Conservation (phyloP, 1,140 invertebrate genomes). For the Lasioglossum albipes region DNA sequence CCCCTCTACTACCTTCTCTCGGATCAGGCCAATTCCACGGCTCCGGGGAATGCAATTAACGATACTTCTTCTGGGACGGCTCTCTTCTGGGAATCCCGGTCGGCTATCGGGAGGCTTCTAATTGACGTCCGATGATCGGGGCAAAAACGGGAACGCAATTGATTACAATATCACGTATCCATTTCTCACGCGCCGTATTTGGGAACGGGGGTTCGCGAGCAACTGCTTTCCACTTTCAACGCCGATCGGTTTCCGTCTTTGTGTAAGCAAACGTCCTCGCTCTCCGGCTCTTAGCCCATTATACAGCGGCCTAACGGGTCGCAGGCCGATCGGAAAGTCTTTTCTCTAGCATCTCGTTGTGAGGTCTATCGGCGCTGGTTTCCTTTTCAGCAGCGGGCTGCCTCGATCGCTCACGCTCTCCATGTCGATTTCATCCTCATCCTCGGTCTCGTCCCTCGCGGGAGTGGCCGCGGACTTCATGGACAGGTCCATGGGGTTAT, state of each 20-base stretch:
- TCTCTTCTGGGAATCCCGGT: conserved; percentile 17
- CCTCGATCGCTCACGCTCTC: conserved; percentile 82
- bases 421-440: conserved; percentile 78
- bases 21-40: background rate
- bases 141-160: background rate
- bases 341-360: conserved; percentile 78
- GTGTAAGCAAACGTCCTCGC: background rate
- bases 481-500: conserved; percentile 79
- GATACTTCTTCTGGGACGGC: background rate
- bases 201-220: background rate
- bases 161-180: conserved; percentile 18
- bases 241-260: background rate
- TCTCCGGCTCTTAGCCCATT: background rate
- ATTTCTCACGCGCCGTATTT: conserved; percentile 7
- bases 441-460: conserved; percentile 76
- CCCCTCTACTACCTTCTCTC: too few relatives aligned
- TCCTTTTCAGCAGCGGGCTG: conserved; percentile 79
- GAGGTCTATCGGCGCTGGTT: conserved; percentile 84
- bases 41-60: conserved; percentile 12
- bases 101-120: background rate
- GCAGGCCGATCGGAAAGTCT: background rate
- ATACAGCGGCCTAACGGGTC: background rate
- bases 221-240: background rate
- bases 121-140: background rate
- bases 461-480: conserved; percentile 81